Conservation (phyloP, 2,113 vertebrate genomes). For the Micromys minutus region DNA sequence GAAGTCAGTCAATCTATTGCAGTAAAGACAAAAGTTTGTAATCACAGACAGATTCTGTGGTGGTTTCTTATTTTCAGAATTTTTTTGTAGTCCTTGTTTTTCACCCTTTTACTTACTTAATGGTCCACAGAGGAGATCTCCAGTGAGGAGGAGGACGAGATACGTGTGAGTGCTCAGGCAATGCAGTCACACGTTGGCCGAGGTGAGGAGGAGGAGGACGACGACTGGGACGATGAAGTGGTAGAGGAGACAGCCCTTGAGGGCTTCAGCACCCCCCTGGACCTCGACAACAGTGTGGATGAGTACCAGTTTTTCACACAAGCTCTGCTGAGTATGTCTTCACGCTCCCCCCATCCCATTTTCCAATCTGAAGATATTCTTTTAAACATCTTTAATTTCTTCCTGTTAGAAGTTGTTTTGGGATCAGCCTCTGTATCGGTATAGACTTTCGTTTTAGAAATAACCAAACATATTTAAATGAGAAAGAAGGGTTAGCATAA, state of each 20-base stretch:
- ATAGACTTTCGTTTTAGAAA: constrained; percentile 34
- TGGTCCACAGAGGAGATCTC: constrained; percentile 93
- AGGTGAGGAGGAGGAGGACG: constrained; percentile 91
- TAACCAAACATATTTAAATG: neutral
- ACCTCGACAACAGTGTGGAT: constrained; percentile 95
- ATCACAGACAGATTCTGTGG: neutral
- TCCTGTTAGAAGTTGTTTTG: constrained; percentile 28
- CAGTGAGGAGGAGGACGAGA: constrained; percentile 97
- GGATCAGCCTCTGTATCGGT: neutral
- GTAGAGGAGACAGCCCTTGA: constrained; percentile 96
- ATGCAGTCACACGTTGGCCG: constrained; percentile 88
- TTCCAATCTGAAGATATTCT: neutral
- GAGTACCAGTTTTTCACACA: constrained; percentile 97
- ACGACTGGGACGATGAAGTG: constrained; percentile 96
- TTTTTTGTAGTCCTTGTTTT: constrained; percentile 19
- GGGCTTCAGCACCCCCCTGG: constrained; percentile 95
- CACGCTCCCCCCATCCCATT: neutral
- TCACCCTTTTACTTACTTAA: constrained; percentile 28
- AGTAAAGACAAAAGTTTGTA: neutral
- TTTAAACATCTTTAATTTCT: constrained; percentile 34
- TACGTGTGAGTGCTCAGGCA: constrained; percentile 83
- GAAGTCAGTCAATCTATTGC: neutral
- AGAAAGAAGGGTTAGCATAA: neutral
- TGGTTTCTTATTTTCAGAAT: neutral
- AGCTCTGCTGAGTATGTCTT: constrained; percentile 91